Base-by-base conservation (phyloP, 2,797 vertebrate genomes). In the Microctenopoma lineatum region DNA sequence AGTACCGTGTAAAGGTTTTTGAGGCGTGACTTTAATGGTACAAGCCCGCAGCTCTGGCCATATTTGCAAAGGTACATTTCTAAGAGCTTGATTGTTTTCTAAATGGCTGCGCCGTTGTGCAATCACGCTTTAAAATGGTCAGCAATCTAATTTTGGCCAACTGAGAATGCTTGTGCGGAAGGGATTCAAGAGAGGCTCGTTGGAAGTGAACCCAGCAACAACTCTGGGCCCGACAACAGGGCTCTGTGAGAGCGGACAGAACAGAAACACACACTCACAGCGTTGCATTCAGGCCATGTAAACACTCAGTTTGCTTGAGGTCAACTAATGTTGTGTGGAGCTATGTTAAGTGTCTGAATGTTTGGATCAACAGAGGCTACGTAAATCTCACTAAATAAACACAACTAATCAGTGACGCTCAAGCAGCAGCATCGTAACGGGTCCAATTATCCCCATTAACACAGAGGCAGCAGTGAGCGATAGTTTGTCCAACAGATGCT, bases 281-380 rank as follows among this genome's bases (percentile, higher is more conserved):
- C 27, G 52, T 34, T 77, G 48, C 63, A 18, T 78, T 76, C 39
- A 58, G 68, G 77, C 46, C 57, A 1, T 18, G 69, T 83, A 79
- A 86, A 84, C 84, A 81, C 5, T 0, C 0, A 80, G 84, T 85
- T 88, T 80, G 73, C 82, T 69, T 32, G 51, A 75, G 74, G 84
- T 79, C 55, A 42, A 4, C 54, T 65, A 5, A 68, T 51, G 77
- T 48, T 71, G 55, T 39, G 42, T 12, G 48, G 52, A 52, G 68
- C 59, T 59, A 26, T 27, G 70, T 59, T 59, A 45, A 68, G 73
- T 60, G 75, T 39, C 56, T 58, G 56, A 45, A 39, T 12, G 14
- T 53, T 38, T 60, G 60, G 45, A 54, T 76, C 65, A 64, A 86
- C 50, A 57, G 52, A 77, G 58, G 60, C 47, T 18, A 50, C 44